Evolutionary conservation across 2,888 invertebrate genomes (phyloP), one percentile per base, ranked within the genome.

Genomic region (Metellina segmentata): DNA sequence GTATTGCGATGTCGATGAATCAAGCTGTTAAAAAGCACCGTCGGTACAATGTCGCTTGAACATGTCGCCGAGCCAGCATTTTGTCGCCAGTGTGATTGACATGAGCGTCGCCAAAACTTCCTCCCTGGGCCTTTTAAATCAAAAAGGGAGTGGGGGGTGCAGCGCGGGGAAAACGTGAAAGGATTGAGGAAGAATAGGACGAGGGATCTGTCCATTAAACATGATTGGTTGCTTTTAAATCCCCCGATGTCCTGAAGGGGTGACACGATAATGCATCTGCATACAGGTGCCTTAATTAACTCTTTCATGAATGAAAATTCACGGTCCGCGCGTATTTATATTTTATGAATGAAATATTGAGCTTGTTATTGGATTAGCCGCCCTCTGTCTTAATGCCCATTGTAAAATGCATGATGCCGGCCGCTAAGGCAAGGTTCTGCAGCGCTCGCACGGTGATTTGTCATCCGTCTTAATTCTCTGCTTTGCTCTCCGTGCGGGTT

Each of bases 171-270:
- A 86, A 83, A 85, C 83, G 78, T 90, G 90, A 81, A 85, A 90
- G 90, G 81, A 79, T 75, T 19, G 79, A 20, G 77, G 61, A 20
- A 52, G 78, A 34, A 82, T 49, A 49, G 51, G 70, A n/a, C 61
- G 74, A 69, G 75, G 77, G 75, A 77, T 61, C 78, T 83, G 89
- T 89, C 91, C 91, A 92, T 92, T 89, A 92, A 89, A 88, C 91
- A 89, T 92, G 91, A 92, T 92, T 92, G 91, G 88, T 92, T 89
- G 91, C 88, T 92, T 92, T 92, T 92, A 92, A 92, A 92, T 89
- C 85, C 91, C 88, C 91, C 78, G 51, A 90, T 90, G 90, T 86
- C 83, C 87, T 81, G 81, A 52, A 89, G 89, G 86, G 90, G 69
- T 83, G 91, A 92, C 91, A 89, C 88, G 88, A 92, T 92, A 92